These are phyloP conservation scores for Trimorus sp. DNA, from an alignment of 2,888 invertebrate species.

Conservation along the genomic window DNA sequence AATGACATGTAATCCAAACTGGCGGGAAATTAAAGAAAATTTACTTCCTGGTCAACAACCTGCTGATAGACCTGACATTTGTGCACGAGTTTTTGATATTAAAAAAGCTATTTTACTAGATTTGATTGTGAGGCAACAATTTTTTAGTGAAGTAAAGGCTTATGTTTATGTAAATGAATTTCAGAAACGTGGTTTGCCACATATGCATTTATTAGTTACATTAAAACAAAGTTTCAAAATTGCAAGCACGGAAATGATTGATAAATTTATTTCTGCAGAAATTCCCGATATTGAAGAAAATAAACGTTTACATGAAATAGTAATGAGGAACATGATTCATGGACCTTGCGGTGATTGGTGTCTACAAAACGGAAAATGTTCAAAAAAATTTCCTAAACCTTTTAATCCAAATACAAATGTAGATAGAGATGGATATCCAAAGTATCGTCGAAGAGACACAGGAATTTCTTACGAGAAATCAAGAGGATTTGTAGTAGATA, in stretches of 20 bases:
- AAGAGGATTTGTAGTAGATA: slow-evolving; percentile 68
- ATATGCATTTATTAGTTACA: neutral
- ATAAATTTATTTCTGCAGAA: no score
- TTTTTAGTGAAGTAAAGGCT: neutral
- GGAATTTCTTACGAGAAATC: slow-evolving; percentile 13
- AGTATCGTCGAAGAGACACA: neutral
- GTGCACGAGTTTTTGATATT: slow-evolving; percentile 5
- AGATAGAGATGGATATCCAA: neutral
- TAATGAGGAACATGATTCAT: neutral
- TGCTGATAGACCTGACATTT: no score
- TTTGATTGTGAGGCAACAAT: slow-evolving; percentile 1
- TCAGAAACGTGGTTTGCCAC: no score
- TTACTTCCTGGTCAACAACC: no score
- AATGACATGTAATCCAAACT: no score
- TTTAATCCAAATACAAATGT: neutral
- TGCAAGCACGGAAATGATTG: no score
- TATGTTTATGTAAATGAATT: slow-evolving; percentile 2
- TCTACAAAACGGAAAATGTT: neutral
- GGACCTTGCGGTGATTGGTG: no score
- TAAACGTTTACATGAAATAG: slow-evolving; percentile 1
- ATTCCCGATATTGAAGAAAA: slow-evolving; percentile 62
- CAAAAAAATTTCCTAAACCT: neutral
- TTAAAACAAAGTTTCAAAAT: no score
- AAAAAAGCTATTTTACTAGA: neutral
- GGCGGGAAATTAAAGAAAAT: no score